Evolutionary conservation across 1,140 invertebrate species (phyloP).

Genomic region (Sminthurinus signatus): DNA sequence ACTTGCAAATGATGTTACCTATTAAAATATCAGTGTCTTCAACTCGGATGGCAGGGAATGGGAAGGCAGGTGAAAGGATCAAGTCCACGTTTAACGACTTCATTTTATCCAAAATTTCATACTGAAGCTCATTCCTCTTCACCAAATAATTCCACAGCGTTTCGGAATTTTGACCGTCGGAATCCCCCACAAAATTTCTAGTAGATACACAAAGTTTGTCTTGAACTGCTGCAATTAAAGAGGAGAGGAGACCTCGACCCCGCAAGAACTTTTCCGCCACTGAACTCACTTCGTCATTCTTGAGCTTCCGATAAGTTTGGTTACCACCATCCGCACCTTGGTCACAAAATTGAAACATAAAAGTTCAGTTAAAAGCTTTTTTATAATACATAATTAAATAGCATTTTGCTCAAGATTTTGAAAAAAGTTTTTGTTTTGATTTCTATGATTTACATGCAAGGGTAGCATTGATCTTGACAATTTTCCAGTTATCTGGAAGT

Average conservation of each 20-base stretch:
- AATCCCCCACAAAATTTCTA: background rate
- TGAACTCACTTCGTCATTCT: slow-evolving; percentile 2
- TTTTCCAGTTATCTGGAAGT: slow-evolving; percentile 17
- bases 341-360: too few relatives aligned
- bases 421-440: too few relatives aligned
- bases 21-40: slow-evolving; percentile 15
- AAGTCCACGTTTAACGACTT: slow-evolving; percentile 25
- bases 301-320: slow-evolving; percentile 1
- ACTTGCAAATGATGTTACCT: background rate
- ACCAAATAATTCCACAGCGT: slow-evolving; percentile 20
- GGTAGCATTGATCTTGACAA: slow-evolving; percentile 10
- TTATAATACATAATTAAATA: too few relatives aligned
- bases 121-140: background rate
- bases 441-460: too few relatives aligned
- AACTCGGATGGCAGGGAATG: slow-evolving; percentile 27
- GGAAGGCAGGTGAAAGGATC: slow-evolving; percentile 30
- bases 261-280: background rate
- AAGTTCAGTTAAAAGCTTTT: too few relatives aligned
- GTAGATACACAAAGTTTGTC: background rate
- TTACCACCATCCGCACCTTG: slow-evolving; percentile 28
- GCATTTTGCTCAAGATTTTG: too few relatives aligned
- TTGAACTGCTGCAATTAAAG: background rate
- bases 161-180: slow-evolving; percentile 6
- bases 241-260: background rate
- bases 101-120: slow-evolving; percentile 27